Percentiles rank a stretch among this genome's conserved stretches.
Evolutionary conservation across 2,888 invertebrate species (phyloP).

Genomic region (Prenolepis imparis): DNA sequence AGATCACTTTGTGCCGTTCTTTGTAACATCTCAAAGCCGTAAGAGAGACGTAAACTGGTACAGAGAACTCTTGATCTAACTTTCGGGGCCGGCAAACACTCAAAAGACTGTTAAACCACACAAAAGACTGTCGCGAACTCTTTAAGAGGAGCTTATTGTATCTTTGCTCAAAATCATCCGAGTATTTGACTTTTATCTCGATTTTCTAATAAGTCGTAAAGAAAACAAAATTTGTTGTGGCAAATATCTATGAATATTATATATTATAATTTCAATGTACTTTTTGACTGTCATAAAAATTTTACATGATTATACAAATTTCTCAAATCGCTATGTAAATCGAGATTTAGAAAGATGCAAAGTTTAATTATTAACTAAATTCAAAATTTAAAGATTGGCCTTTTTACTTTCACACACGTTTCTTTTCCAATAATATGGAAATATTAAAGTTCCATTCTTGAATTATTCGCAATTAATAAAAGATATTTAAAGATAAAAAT

Average conservation of each 20-base stretch:
- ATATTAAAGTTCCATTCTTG: slow-evolving; percentile 1
- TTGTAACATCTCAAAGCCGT: slow-evolving; percentile 22
- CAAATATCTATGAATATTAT: too few relatives aligned
- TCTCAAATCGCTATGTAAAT: neutral
- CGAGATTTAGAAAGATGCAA: neutral
- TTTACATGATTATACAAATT: neutral
- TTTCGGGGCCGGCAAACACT: slow-evolving; percentile 21
- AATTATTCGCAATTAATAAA: neutral
- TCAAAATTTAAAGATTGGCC: neutral
- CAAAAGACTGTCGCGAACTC: slow-evolving; percentile 22
- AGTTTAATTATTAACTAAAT: slow-evolving; percentile 11
- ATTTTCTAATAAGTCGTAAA: neutral
- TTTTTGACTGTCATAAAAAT: neutral
- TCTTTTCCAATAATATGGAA: neutral
- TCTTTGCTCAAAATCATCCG: neutral
- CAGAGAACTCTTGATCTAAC: slow-evolving; percentile 35
- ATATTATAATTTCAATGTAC: neutral
- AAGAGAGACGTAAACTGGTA: slow-evolving; percentile 34
- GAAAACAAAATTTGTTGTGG: too few relatives aligned
- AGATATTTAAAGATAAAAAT: neutral
- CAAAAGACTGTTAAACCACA: slow-evolving; percentile 26
- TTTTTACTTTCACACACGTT: neutral
- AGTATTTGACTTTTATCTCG: slow-evolving; percentile 1
- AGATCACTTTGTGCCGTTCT: slow-evolving; percentile 4
- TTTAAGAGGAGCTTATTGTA: neutral